Conservation (phyloP, 2,113 vertebrate species). For the Colistium nudipinnis region DNA sequence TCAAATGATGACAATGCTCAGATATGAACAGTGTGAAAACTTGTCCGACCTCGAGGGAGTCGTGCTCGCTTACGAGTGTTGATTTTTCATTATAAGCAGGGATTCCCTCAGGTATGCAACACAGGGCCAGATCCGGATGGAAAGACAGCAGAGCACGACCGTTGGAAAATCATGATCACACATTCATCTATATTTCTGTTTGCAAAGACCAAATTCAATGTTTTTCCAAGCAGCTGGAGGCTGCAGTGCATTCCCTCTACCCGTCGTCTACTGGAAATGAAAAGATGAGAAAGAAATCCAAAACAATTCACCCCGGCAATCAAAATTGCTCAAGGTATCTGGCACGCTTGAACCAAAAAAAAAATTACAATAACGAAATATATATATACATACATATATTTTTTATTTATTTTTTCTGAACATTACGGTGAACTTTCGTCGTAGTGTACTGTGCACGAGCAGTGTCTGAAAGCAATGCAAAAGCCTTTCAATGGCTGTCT, state of each 20-base stretch:
- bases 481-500: constrained; percentile 6
- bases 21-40: constrained; percentile 38
- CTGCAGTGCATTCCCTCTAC: background rate
- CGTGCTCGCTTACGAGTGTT: constrained; percentile 22
- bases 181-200: background rate
- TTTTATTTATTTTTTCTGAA: background rate
- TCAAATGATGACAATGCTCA: constrained; percentile 18
- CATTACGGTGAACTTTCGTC: background rate
- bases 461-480: background rate
- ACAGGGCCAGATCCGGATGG: background rate
- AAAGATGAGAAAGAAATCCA: no score
- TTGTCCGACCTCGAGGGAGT: constrained; percentile 7
- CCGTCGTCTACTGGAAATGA: no score
- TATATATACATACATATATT: no score
- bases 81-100: constrained; percentile 45
- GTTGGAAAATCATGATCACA: no score
- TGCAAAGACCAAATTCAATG: background rate
- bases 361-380: no score
- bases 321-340: no score
- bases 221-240: background rate
- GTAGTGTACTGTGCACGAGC: background rate
- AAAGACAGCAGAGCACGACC: no score
- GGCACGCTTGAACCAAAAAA: no score
- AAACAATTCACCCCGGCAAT: no score
- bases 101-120: constrained; percentile 5